A percentile compares a stretch with the other conserved stretches of the same genome.
Evolutionary conservation across 35 echinoderm and acorn worm species (phyloP).

Genomic region (Eucidaris tribuloides): DNA sequence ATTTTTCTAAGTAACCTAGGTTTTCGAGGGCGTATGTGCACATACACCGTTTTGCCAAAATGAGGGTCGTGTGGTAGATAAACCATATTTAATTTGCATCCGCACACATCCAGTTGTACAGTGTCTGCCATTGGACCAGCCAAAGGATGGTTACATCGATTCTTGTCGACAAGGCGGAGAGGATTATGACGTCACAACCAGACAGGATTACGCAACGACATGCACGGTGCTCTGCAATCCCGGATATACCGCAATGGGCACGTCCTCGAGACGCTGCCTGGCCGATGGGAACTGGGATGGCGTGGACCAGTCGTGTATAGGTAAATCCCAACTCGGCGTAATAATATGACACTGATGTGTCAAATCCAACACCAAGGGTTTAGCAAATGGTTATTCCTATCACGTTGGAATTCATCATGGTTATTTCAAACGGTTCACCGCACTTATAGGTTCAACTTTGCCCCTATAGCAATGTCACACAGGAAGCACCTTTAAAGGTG

Average conservation of each 20-base stretch:
- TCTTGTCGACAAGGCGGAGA: slow-evolving; percentile 7
- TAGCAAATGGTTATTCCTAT: no score
- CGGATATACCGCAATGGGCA: slow-evolving; percentile 30
- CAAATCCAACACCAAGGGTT: no score
- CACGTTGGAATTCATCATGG: no score
- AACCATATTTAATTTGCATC: not conserved
- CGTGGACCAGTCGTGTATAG: not conserved
- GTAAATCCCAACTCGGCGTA: no score
- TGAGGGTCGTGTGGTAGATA: not conserved
- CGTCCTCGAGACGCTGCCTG: slow-evolving; percentile 16
- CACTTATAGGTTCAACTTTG: no score
- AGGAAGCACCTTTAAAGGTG: no score
- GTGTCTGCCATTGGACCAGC: slow-evolving; percentile 6
- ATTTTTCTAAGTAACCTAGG: no score
- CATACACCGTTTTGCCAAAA: not conserved
- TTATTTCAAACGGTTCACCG: no score
- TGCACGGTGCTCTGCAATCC: slow-evolving; percentile 18
- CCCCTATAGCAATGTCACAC: no score
- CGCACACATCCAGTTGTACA: slow-evolving; percentile 4
- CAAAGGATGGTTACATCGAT: not conserved
- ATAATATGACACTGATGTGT: no score
- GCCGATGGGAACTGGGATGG: slow-evolving; percentile 38
- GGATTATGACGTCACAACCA: not conserved
- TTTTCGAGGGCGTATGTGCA: not conserved
- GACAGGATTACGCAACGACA: slow-evolving; percentile 15